phyloP scores from a whole-genome alignment of 2,888 invertebrate genomes.

The Elegia similella region DNA sequence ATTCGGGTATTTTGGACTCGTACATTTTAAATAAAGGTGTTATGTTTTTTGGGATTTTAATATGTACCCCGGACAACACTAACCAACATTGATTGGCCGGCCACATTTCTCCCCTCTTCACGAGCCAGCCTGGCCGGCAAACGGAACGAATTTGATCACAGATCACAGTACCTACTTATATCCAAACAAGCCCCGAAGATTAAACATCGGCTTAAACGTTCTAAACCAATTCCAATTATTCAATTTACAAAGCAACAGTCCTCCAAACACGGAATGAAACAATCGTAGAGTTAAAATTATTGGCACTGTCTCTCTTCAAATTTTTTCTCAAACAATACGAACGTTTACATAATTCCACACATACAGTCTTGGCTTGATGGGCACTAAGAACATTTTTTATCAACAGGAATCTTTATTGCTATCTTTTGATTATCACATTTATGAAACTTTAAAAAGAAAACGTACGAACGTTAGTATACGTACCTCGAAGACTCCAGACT shows the following conservation, averaged over 20 bases:
- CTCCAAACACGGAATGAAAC: slow-evolving; percentile 1
- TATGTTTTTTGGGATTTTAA: no score
- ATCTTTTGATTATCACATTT: slow-evolving; percentile 43
- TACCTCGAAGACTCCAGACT: slow-evolving; percentile 1
- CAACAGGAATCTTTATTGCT: slow-evolving; percentile 47
- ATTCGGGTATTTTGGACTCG: no score
- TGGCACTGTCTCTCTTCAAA: background rate
- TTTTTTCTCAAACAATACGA: slow-evolving; percentile 6
- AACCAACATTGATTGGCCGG: slow-evolving; percentile 4
- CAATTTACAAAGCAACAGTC: slow-evolving; percentile 3
- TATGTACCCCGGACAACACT: no score
- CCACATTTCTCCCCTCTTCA: slow-evolving; percentile 3
- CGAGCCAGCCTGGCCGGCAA: background rate
- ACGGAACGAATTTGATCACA: slow-evolving; percentile 5
- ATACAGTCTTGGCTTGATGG: slow-evolving; percentile 35
- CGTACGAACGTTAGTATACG: slow-evolving; percentile 21
- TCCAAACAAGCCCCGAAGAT: slow-evolving; percentile 4
- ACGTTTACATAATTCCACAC: slow-evolving; percentile 29
- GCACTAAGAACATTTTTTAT: slow-evolving; percentile 35
- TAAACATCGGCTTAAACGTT: background rate
- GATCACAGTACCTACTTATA: no score
- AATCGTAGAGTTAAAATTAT: background rate
- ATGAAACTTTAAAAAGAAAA: slow-evolving; percentile 40
- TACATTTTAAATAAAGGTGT: no score
- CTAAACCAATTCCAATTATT: background rate